A percentile compares a stretch with the other conserved stretches of the same genome.
phyloP scores from a whole-genome alignment of 1,140 invertebrate genomes.

The Gonatopus flavifemur region DNA sequence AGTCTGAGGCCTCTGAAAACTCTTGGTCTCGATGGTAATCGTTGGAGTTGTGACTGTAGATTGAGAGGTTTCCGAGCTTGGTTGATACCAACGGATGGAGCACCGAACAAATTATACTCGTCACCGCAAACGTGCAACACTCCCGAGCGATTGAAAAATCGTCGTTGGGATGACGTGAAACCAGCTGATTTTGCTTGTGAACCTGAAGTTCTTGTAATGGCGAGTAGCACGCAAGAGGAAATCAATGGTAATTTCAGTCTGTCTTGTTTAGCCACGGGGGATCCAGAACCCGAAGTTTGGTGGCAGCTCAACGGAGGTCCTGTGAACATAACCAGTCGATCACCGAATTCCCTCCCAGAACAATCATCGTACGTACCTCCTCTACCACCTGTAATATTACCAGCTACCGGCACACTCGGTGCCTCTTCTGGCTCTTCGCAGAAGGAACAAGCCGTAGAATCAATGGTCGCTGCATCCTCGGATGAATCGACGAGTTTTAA shows the following conservation, averaged over 20 bases:
- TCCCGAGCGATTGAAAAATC: slow-evolving; percentile 62
- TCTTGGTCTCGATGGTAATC: slow-evolving; percentile 79
- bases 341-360: too few relatives aligned
- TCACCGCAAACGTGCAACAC: slow-evolving; percentile 66
- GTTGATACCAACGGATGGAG: slow-evolving; percentile 66
- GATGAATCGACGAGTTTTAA: background rate
- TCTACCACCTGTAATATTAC: slow-evolving; percentile 6
- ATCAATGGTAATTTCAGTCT: slow-evolving; percentile 77
- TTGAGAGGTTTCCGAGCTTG: slow-evolving; percentile 79
- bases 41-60: slow-evolving; percentile 86
- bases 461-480: too few relatives aligned
- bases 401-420: too few relatives aligned
- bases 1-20: slow-evolving; percentile 73
- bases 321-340: slow-evolving; percentile 57
- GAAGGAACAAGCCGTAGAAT: too few relatives aligned
- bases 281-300: slow-evolving; percentile 79
- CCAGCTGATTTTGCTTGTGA: slow-evolving; percentile 73
- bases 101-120: slow-evolving; percentile 67
- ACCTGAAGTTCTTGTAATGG: slow-evolving; percentile 66
- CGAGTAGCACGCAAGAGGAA: slow-evolving; percentile 68
- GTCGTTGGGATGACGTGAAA: slow-evolving; percentile 68
- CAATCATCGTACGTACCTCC: slow-evolving; percentile 11
- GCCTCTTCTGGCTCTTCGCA: too few relatives aligned
- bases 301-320: slow-evolving; percentile 79
- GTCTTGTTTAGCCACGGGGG: slow-evolving; percentile 76